Percentiles rank a stretch among this genome's conserved stretches.
Evolutionary conservation across 2,113 vertebrate genomes (phyloP).

Genomic region (Glareola pratincola): DNA sequence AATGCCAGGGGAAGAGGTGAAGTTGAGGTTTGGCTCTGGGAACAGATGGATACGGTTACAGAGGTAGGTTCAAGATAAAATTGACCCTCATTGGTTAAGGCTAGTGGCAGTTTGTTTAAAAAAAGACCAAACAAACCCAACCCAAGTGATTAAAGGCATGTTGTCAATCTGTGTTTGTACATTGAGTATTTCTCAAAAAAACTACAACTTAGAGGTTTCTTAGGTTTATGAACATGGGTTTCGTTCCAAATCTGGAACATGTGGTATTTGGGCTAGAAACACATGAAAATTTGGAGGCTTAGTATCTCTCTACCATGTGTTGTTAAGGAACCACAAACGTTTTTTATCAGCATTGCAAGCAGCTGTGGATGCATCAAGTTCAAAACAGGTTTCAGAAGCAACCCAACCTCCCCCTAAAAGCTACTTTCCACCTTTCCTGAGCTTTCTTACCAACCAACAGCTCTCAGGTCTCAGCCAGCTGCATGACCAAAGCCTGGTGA

Average conservation of each 20-base stretch:
- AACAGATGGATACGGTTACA: background rate
- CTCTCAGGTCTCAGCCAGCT: background rate
- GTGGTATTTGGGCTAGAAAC: background rate
- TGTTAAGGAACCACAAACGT: background rate
- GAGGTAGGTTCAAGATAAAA: background rate
- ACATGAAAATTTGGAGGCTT: background rate
- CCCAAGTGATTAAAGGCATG: background rate
- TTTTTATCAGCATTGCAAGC: background rate
- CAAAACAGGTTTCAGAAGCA: background rate
- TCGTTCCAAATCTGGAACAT: background rate
- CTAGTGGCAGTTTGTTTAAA: background rate
- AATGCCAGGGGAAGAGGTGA: conserved; percentile 35
- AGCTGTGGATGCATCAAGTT: background rate
- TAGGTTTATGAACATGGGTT: background rate
- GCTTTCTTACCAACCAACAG: background rate
- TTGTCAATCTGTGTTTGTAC: background rate
- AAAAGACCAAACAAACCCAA: background rate
- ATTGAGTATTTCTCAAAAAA: background rate
- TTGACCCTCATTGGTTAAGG: background rate
- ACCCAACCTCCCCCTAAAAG: background rate
- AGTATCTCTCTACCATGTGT: background rate
- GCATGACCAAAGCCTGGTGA: background rate
- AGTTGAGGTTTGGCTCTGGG: conserved; percentile 32
- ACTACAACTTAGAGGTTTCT: background rate
- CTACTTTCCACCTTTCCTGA: background rate